These are phyloP conservation scores for Linurgus olivaceus DNA, from an alignment of 2,797 vertebrate species.

Conservation along the genomic window DNA sequence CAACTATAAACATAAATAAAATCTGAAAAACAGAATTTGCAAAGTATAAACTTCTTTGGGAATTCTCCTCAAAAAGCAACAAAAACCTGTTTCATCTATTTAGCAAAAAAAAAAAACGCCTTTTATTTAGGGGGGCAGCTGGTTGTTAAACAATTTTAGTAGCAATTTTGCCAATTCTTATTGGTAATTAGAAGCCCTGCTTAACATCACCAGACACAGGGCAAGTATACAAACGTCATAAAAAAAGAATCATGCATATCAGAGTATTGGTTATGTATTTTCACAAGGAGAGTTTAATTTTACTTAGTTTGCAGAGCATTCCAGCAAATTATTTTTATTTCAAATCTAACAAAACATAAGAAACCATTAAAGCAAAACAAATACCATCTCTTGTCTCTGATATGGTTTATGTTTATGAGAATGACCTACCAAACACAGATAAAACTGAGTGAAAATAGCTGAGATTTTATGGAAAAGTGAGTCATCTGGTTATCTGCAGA, in stretches of 20 bases:
- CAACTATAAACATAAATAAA: not conserved
- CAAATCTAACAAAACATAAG: not conserved
- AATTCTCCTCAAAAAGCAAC: not conserved
- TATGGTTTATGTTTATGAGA: not conserved
- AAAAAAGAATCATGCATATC: not conserved
- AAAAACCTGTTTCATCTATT: not conserved
- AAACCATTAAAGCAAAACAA: not conserved
- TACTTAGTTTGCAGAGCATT: not conserved
- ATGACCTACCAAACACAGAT: not conserved
- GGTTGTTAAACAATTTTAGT: not conserved
- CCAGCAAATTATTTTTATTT: not conserved
- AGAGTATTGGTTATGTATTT: not conserved
- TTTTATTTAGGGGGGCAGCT: not conserved
- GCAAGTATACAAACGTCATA: not conserved
- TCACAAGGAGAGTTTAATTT: constrained; percentile 12
- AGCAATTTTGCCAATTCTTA: not conserved
- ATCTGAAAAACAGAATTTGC: not conserved
- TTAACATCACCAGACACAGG: constrained; percentile 4
- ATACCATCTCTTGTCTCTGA: not conserved
- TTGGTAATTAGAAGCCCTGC: not conserved
- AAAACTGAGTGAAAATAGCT: not conserved
- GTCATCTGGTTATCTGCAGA: not conserved
- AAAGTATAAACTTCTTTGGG: not conserved
- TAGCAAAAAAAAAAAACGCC: not conserved
- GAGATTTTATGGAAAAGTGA: not conserved